Percentiles rank a stretch among this genome's conserved stretches.
phyloP scores from a whole-genome alignment of 2,797 vertebrate species.

The Cryptoblepharus egeriae region DNA sequence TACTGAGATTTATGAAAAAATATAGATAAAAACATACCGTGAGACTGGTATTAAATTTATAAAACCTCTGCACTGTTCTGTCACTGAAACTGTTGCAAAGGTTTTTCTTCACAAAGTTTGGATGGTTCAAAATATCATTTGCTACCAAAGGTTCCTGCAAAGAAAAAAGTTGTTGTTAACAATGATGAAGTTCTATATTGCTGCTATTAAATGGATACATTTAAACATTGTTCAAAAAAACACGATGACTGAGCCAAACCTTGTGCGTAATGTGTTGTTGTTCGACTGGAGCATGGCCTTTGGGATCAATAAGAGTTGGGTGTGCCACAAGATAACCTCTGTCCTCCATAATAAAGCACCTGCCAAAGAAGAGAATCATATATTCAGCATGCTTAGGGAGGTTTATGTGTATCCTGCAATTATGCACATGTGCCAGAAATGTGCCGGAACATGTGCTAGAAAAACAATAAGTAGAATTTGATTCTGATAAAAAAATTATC shows the following conservation, averaged over 20 bases:
- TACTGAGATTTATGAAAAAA: conserved; percentile 29
- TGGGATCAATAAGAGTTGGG: conserved; percentile 97
- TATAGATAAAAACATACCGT: conserved; percentile 75
- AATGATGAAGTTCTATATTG: neutral
- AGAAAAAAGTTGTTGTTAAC: neutral
- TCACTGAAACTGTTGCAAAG: conserved; percentile 98
- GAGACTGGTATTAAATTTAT: conserved; percentile 97
- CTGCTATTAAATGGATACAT: neutral
- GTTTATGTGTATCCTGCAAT: accelerated
- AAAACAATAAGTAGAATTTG: neutral
- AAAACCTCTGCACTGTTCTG: conserved; percentile 96
- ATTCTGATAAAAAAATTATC: neutral
- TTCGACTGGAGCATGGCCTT: conserved; percentile 96
- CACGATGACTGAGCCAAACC: conserved; percentile 74
- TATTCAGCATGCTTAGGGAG: neutral
- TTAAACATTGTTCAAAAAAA: accelerated
- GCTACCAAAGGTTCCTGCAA: conserved; percentile 94
- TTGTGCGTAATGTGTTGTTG: conserved; percentile 99
- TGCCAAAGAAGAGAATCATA: conserved; percentile 57
- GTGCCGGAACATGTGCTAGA: no score
- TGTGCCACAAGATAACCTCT: conserved; percentile 97
- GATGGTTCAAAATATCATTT: conserved; percentile 97
- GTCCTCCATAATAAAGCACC: conserved; percentile 99
- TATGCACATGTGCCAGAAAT: no score
- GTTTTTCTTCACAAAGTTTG: conserved; percentile 98